Conservation (phyloP, 2,888 invertebrate species). For the Deilephila porcellus region DNA sequence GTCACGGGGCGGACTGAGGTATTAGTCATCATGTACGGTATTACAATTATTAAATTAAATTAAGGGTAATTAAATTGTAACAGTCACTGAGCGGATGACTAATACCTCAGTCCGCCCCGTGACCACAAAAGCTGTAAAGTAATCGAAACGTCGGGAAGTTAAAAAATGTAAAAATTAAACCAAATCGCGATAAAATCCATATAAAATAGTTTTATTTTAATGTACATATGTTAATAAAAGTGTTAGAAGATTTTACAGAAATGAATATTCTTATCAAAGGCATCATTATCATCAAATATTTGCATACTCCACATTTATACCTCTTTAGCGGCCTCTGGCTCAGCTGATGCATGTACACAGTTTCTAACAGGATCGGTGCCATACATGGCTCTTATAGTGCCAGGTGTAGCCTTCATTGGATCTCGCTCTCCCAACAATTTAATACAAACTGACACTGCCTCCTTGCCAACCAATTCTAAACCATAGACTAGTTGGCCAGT, state of each 20-base stretch:
- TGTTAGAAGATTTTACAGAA: background rate
- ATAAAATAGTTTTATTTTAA: no score
- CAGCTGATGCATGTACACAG: constrained; percentile 88
- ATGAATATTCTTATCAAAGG: background rate
- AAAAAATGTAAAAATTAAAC: no score
- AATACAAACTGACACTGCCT: constrained; percentile 86
- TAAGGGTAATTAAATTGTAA: no score
- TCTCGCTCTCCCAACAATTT: constrained; percentile 87
- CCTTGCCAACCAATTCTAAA: constrained; percentile 89
- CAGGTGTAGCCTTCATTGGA: constrained; percentile 85
- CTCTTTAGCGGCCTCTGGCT: constrained; percentile 79
- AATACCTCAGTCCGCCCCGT: no score
- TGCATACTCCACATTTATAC: constrained; percentile 50
- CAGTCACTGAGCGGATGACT: no score
- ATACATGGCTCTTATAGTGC: constrained; percentile 87
- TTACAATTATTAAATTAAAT: no score
- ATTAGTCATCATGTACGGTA: no score
- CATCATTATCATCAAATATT: background rate
- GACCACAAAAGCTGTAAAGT: no score
- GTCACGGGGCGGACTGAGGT: no score
- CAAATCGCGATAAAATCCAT: no score
- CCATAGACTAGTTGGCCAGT: constrained; percentile 89
- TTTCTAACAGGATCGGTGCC: constrained; percentile 88
- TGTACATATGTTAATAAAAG: no score
- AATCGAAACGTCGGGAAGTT: no score